Percentiles rank a stretch among this genome's conserved stretches.
Evolutionary conservation across 2,113 vertebrate species (phyloP).

Genomic region (Rhinopomastus cyanomelas): DNA sequence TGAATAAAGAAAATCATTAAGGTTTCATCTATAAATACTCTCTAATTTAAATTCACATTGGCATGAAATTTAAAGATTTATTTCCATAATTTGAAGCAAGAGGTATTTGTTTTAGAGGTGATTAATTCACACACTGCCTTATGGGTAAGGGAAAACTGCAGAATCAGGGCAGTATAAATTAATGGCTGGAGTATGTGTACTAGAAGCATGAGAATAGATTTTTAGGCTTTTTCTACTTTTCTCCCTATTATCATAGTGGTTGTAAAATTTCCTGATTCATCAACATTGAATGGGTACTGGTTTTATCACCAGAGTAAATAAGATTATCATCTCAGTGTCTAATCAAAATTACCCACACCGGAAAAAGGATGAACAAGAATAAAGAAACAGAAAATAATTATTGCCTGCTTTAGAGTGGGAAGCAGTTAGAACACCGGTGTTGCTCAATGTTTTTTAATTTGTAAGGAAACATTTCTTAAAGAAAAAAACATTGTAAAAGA

Average conservation of each 20-base stretch:
- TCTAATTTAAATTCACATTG: slow-evolving; percentile 41
- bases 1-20: slow-evolving; percentile 31
- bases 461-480: not conserved
- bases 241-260: not conserved
- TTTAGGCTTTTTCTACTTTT: not conserved
- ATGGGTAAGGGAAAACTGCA: slow-evolving; percentile 30
- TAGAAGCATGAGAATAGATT: not conserved
- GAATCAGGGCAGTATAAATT: slow-evolving; percentile 19
- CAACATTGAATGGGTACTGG: not conserved
- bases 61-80: slow-evolving; percentile 33
- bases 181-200: not conserved
- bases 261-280: not conserved
- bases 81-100: slow-evolving; percentile 50
- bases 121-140: slow-evolving; percentile 30
- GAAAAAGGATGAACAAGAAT: not conserved
- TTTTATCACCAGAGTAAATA: not conserved
- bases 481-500: not conserved
- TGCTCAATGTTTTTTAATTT: not conserved
- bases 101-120: slow-evolving; percentile 43
- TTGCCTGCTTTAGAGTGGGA: not conserved
- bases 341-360: not conserved
- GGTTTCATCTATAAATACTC: slow-evolving; percentile 11
- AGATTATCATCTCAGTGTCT: not conserved
- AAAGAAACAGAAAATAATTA: not conserved
- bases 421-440: not conserved